Conservation (phyloP, 2,888 invertebrate genomes). For the Aphrophora alni region DNA sequence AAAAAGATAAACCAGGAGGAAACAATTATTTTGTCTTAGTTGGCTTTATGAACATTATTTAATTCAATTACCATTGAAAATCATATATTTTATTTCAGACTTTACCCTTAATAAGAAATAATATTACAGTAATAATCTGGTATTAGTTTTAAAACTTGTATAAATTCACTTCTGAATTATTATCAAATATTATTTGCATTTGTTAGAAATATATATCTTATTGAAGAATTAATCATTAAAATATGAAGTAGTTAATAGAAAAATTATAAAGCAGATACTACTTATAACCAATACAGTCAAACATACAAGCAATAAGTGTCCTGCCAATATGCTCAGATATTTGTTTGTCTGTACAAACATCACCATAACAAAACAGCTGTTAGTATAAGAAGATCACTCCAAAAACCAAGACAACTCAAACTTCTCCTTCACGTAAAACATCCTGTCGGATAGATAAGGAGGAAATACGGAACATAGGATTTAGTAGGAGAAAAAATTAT, state of each 20-base stretch:
- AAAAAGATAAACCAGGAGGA: too few relatives aligned
- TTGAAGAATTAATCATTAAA: too few relatives aligned
- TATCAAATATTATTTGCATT: too few relatives aligned
- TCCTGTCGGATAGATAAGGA: background rate
- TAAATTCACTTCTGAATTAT: too few relatives aligned
- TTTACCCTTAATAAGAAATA: too few relatives aligned
- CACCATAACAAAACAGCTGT: background rate
- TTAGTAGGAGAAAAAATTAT: background rate
- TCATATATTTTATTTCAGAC: too few relatives aligned
- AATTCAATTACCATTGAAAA: too few relatives aligned
- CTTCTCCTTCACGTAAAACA: conserved; percentile 10
- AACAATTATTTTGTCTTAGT: too few relatives aligned
- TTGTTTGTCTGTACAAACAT: background rate
- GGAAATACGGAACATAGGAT: background rate
- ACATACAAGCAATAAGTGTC: background rate
- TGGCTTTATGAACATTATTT: too few relatives aligned
- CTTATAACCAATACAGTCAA: background rate
- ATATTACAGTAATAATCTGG: too few relatives aligned
- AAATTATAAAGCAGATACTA: background rate
- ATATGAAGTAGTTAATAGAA: background rate
- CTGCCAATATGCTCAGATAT: background rate
- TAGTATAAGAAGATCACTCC: background rate
- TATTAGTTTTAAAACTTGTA: too few relatives aligned
- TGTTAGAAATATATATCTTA: too few relatives aligned
- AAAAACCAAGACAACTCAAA: background rate